Evolutionary conservation across 1,140 invertebrate species (phyloP).

Genomic region (Aphaenogaster rudis): DNA sequence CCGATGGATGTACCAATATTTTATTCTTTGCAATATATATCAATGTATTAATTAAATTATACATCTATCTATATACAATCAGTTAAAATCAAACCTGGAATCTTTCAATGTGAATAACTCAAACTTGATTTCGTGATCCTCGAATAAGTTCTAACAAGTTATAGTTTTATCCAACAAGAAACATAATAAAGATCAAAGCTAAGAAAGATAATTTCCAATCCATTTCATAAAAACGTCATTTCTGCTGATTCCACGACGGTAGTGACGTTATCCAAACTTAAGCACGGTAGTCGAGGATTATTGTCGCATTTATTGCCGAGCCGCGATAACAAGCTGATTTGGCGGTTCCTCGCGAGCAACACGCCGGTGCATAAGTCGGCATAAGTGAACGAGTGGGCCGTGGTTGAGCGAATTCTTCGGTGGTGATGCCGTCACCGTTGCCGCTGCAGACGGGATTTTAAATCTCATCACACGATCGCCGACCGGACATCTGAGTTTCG

Average conservation of each 20-base stretch:
- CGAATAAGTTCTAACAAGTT: not conserved
- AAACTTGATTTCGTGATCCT: not conserved
- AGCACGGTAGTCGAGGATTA: conserved; percentile 1
- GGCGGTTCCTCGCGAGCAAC: conserved; percentile 39
- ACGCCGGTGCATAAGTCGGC: conserved; percentile 56
- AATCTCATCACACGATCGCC: conserved; percentile 46
- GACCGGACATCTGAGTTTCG: conserved; percentile 41
- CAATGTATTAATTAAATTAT: not conserved
- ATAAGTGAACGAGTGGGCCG: conserved; percentile 68
- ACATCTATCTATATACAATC: not conserved
- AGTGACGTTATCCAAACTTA: conserved; percentile 11
- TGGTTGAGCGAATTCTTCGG: conserved; percentile 68
- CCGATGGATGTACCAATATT: not conserved
- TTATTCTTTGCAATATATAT: not conserved
- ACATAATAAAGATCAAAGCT: not conserved
- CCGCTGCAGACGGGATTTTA: conserved; percentile 55
- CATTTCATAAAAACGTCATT: not conserved
- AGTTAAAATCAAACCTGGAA: not conserved
- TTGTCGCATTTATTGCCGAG: conserved; percentile 53
- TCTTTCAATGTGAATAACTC: not conserved
- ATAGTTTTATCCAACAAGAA: not conserved
- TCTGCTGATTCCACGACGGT: not conserved
- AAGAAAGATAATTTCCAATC: not conserved
- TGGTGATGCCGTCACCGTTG: conserved; percentile 58
- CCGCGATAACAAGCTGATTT: conserved; percentile 64